Conservation (phyloP, 2,797 vertebrate genomes). For the Discoglossus pictus region DNA sequence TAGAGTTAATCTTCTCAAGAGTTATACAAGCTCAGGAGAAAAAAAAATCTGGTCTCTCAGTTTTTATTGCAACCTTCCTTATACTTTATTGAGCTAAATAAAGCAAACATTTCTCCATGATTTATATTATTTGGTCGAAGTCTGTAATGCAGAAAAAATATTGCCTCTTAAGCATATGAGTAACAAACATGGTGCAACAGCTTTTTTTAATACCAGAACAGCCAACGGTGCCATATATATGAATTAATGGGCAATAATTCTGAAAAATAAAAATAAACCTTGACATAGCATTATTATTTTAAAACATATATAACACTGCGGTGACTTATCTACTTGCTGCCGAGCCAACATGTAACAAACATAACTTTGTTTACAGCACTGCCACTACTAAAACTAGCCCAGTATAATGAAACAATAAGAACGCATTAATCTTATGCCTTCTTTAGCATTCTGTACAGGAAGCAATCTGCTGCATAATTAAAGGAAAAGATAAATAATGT, state of each 20-base stretch:
- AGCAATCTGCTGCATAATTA: conserved; percentile 26
- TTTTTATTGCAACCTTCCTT: conserved; percentile 21
- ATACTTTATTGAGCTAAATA: conserved; percentile 28
- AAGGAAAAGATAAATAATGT: conserved; percentile 24
- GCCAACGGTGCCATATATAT: conserved; percentile 2
- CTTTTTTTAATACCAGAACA: conserved; percentile 13
- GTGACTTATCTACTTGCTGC: conserved; percentile 36
- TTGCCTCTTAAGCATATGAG: conserved; percentile 32
- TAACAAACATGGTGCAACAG: conserved; percentile 35
- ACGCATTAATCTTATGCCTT: conserved; percentile 18
- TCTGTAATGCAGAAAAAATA: conserved; percentile 31
- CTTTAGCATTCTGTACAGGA: conserved; percentile 22
- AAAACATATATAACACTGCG: conserved; percentile 22
- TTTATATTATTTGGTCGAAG: conserved; percentile 29
- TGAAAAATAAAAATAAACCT: conserved; percentile 11
- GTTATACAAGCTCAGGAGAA: too few relatives aligned
- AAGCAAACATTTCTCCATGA: conserved; percentile 28
- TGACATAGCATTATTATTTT: conserved; percentile 8
- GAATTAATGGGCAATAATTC: conserved; percentile 15
- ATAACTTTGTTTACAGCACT: conserved; percentile 28
- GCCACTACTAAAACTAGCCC: conserved; percentile 8
- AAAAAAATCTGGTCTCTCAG: too few relatives aligned
- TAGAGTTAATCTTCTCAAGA: too few relatives aligned
- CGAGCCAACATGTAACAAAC: conserved; percentile 15
- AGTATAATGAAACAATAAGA: conserved; percentile 35